Evolutionary conservation across 2,888 invertebrate genomes (phyloP).

Genomic region (Macroteleia sp.): DNA sequence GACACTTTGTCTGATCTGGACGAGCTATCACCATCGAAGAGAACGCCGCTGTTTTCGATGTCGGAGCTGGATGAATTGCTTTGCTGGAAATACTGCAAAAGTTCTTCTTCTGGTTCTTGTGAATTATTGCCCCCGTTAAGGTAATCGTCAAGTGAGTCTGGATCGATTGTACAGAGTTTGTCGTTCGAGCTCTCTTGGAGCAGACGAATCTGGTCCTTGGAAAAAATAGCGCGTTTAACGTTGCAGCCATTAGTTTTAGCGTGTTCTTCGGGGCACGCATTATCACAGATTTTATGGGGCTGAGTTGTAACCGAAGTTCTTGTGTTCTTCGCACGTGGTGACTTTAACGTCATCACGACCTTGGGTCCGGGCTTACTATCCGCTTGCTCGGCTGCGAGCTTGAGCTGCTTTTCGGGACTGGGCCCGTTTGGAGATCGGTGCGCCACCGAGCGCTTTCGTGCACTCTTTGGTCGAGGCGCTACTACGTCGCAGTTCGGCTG

Average conservation of each 20-base stretch:
- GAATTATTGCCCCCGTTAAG: slow-evolving; percentile 90
- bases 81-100: slow-evolving; percentile 92
- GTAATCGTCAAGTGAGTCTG: slow-evolving; percentile 92
- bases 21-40: slow-evolving; percentile 72
- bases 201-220: slow-evolving; percentile 70
- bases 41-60: slow-evolving; percentile 69
- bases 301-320: slow-evolving; percentile 65
- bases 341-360: slow-evolving; percentile 59
- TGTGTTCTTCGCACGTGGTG: slow-evolving; percentile 45
- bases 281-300: slow-evolving; percentile 70
- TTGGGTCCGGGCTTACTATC: slow-evolving; percentile 59
- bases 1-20: slow-evolving; percentile 88
- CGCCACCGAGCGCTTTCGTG: slow-evolving; percentile 79
- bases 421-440: slow-evolving; percentile 70
- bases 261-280: slow-evolving; percentile 66
- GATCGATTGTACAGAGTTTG: slow-evolving; percentile 90
- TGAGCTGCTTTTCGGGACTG: slow-evolving; percentile 81
- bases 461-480: slow-evolving; percentile 70
- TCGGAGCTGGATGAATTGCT: slow-evolving; percentile 83
- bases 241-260: slow-evolving; percentile 72
- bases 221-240: slow-evolving; percentile 59
- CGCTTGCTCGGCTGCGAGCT: slow-evolving; percentile 70
- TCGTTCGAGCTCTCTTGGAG: slow-evolving; percentile 72
- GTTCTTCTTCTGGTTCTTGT: slow-evolving; percentile 93
- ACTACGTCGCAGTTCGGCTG: slow-evolving; percentile 67